These are phyloP conservation scores for Mesochorus sp. DNA, from an alignment of 2,888 invertebrate species.

Conservation along the genomic window DNA sequence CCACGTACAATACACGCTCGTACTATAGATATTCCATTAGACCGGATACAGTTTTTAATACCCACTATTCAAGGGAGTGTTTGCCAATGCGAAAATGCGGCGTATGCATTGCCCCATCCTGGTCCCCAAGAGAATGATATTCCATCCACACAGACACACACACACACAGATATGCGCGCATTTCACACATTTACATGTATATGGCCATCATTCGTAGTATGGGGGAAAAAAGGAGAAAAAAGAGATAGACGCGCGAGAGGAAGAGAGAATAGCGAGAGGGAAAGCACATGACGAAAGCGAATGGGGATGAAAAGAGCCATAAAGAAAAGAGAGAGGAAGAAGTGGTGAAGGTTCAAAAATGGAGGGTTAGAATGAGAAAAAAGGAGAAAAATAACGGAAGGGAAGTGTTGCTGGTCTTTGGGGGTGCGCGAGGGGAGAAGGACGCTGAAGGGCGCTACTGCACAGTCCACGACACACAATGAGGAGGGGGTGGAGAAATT, in stretches of 20 bases:
- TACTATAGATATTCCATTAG: slow-evolving; percentile 74
- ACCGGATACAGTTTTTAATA: slow-evolving; percentile 80
- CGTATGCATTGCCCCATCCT: slow-evolving; percentile 68
- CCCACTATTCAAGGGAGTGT: slow-evolving; percentile 78
- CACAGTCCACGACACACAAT: slow-evolving; percentile 79
- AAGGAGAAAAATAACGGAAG: slow-evolving; percentile 45
- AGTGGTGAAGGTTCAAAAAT: background rate
- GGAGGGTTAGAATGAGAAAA: slow-evolving; percentile 19
- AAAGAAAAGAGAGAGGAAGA: slow-evolving; percentile 19
- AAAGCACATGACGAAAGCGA: slow-evolving; percentile 29
- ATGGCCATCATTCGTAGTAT: background rate
- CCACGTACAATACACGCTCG: slow-evolving; percentile 2
- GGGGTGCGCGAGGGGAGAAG: slow-evolving; percentile 13
- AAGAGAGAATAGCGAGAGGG: background rate
- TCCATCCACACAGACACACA: background rate
- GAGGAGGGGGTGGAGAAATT: slow-evolving; percentile 72
- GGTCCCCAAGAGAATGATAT: slow-evolving; percentile 48
- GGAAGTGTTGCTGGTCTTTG: slow-evolving; percentile 56
- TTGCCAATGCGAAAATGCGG: slow-evolving; percentile 80
- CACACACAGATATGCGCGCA: background rate
- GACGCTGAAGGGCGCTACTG: slow-evolving; percentile 67
- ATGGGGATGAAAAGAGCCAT: slow-evolving; percentile 38
- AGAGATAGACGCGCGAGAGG: background rate
- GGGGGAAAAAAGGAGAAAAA: background rate
- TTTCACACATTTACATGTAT: background rate